Percentiles rank a stretch among this genome's conserved stretches.
Evolutionary conservation across 2,888 invertebrate species (phyloP).

Genomic region (Argyra leucocephala): DNA sequence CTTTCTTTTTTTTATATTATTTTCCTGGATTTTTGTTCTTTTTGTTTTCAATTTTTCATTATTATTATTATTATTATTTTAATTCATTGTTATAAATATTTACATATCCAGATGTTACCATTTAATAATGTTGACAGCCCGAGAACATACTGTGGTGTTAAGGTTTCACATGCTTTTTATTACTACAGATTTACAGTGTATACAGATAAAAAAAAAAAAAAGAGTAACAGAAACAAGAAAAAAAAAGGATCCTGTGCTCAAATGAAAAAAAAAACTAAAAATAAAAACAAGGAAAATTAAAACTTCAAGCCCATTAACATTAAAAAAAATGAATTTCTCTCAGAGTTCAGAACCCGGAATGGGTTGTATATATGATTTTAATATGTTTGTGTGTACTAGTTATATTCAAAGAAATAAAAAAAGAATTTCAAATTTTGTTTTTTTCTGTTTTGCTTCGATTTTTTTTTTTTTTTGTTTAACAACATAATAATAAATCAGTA

Average conservation of each 20-base stretch:
- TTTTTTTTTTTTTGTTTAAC: not conserved
- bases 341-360: no score
- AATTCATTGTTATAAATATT: slow-evolving; percentile 7
- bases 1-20: not conserved
- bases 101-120: slow-evolving; percentile 11
- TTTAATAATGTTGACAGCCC: slow-evolving; percentile 9
- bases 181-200: not conserved
- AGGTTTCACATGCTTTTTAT: not conserved
- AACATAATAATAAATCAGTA: slow-evolving; percentile 11
- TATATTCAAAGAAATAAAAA: no score
- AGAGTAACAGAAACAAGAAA: not conserved
- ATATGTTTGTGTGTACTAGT: no score
- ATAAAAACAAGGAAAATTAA: not conserved
- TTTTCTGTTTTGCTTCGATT: not conserved
- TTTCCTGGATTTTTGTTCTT: not conserved
- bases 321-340: not conserved
- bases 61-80: not conserved
- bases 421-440: not conserved
- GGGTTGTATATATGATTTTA: no score
- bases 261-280: not conserved
- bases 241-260: not conserved
- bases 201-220: not conserved
- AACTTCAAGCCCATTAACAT: slow-evolving; percentile 4
- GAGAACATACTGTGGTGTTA: slow-evolving; percentile 3
- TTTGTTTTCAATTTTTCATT: not conserved